Conservation (phyloP, 2,797 vertebrate genomes). For the Acanthiza pusilla region DNA sequence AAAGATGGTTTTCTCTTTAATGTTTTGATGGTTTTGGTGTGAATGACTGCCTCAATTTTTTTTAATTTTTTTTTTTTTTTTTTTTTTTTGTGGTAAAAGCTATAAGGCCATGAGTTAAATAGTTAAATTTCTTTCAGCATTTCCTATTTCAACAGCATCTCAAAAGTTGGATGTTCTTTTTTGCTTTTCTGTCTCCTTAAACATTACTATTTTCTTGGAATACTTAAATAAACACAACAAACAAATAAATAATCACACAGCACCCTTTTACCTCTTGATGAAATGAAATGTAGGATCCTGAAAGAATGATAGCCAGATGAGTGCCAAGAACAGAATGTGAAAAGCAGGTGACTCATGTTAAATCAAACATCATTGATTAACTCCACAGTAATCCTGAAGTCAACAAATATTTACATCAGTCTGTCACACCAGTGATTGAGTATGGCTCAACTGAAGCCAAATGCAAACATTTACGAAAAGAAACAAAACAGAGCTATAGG, state of each 20-base stretch:
- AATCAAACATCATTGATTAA: neutral
- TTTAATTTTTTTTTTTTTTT: neutral
- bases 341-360: neutral
- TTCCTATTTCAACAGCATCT: neutral
- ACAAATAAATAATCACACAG: neutral
- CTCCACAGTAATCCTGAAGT: neutral
- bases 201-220: neutral
- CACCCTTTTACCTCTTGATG: neutral
- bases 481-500: neutral
- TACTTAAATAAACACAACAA: neutral
- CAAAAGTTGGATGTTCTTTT: neutral
- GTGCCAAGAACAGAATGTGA: neutral
- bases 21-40: neutral
- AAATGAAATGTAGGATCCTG: neutral
- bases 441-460: neutral
- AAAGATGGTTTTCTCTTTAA: accelerated
- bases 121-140: neutral
- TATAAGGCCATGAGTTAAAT: neutral
- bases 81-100: neutral
- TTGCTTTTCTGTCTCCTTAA: neutral
- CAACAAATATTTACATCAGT: neutral
- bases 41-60: neutral
- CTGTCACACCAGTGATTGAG: neutral
- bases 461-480: neutral
- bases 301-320: neutral